phyloP scores from a whole-genome alignment of 2,113 vertebrate species.

The Python bivittatus region DNA sequence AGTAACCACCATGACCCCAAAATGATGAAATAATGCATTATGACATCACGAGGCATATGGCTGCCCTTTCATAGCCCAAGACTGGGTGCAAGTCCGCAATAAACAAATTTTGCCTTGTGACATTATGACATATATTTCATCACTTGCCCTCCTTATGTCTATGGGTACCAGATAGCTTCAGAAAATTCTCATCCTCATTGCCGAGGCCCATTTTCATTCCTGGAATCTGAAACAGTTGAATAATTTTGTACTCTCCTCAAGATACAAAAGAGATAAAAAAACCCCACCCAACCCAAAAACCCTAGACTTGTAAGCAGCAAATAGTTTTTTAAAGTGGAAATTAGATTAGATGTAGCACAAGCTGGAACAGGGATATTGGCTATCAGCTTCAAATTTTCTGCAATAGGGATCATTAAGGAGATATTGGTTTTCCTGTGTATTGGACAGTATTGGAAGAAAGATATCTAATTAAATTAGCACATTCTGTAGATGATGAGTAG shows the following conservation, averaged over 20 bases:
- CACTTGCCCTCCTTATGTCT: not conserved
- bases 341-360: not conserved
- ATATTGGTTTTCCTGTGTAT: not conserved
- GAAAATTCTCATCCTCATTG: not conserved
- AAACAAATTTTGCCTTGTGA: not conserved
- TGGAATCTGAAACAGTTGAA: not conserved
- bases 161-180: not conserved
- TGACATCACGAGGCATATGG: not conserved
- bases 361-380: not conserved
- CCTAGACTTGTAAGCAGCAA: not conserved
- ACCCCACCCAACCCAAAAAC: not conserved
- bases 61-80: not conserved
- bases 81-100: not conserved
- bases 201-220: not conserved
- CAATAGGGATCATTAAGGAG: not conserved
- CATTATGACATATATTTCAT: not conserved
- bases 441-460: not conserved
- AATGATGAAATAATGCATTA: not conserved
- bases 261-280: not conserved
- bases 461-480: not conserved
- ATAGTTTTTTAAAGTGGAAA: not conserved
- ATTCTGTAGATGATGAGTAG: not conserved
- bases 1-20: not conserved
- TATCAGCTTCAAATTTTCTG: not conserved
- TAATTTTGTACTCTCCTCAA: not conserved